Evolutionary conservation across 2,888 invertebrate genomes (phyloP).

Genomic region (Drosophila eohydei): DNA sequence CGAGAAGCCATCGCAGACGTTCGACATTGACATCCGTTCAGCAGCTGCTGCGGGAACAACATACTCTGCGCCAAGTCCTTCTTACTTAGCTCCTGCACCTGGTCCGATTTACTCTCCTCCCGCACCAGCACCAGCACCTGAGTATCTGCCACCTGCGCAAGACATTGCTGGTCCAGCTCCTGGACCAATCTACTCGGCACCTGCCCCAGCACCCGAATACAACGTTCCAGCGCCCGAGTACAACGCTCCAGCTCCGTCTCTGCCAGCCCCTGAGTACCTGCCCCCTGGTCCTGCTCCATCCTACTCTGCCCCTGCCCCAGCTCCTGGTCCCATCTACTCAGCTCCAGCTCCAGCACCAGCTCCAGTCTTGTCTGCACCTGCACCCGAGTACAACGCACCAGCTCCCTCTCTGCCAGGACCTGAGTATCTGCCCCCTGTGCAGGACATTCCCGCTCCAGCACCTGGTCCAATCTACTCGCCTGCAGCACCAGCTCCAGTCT

Average conservation of each 20-base stretch:
- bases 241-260: constrained; percentile 39
- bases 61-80: constrained; percentile 13
- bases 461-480: constrained; percentile 50
- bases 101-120: constrained; percentile 32
- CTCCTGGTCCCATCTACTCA: constrained; percentile 15
- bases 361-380: constrained; percentile 44
- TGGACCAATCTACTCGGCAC: constrained; percentile 26
- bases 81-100: constrained; percentile 27
- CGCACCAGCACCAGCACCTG: constrained; percentile 31
- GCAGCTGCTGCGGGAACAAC: constrained; percentile 18
- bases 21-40: constrained; percentile 64
- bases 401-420: constrained; percentile 43
- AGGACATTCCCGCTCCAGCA: constrained; percentile 44
- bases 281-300: constrained; percentile 19
- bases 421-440: constrained; percentile 47
- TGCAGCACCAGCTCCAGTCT: constrained; percentile 43
- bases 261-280: constrained; percentile 46
- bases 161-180: constrained; percentile 30
- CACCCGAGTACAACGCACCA: constrained; percentile 36
- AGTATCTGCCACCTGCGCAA: constrained; percentile 32
- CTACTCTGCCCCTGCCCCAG: constrained; percentile 4
- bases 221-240: constrained; percentile 24
- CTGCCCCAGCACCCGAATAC: constrained; percentile 32
- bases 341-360: constrained; percentile 42
- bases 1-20: constrained; percentile 64